Conservation (phyloP, 2,797 vertebrate species). For the Labroides dimidiatus region DNA sequence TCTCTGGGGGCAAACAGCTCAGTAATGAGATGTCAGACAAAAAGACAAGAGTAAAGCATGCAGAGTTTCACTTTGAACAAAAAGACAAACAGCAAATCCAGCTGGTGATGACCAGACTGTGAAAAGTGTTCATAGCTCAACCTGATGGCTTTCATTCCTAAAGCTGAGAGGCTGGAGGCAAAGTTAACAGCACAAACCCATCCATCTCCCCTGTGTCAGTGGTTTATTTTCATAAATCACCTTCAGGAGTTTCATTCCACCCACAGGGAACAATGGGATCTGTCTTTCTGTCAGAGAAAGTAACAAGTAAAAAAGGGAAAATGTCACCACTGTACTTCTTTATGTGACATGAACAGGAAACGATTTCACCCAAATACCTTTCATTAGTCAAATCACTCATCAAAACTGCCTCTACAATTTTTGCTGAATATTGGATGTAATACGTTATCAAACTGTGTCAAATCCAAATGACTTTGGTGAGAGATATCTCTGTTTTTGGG, state of each 20-base stretch:
- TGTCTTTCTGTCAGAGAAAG: slow-evolving; percentile 27
- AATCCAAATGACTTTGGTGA: no score
- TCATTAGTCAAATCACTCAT: slow-evolving; percentile 16
- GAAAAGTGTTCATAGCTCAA: slow-evolving; percentile 2
- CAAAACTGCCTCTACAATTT: slow-evolving; percentile 4
- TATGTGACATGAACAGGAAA: not conserved
- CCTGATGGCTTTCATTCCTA: slow-evolving; percentile 21
- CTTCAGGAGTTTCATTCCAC: slow-evolving; percentile 31
- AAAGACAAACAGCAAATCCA: not conserved
- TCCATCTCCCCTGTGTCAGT: slow-evolving; percentile 18
- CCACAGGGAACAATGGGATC: slow-evolving; percentile 37
- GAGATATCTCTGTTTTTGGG: no score
- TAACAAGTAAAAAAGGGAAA: slow-evolving; percentile 5
- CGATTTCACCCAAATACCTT: not conserved
- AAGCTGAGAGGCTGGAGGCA: slow-evolving; percentile 19
- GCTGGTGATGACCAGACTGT: slow-evolving; percentile 16
- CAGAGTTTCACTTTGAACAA: slow-evolving; percentile 10
- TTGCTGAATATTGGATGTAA: not conserved
- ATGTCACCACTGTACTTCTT: slow-evolving; percentile 10
- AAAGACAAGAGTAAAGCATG: not conserved
- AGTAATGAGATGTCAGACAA: slow-evolving; percentile 16
- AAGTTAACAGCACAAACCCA: slow-evolving; percentile 31
- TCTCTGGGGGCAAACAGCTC: slow-evolving; percentile 16
- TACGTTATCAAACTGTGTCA: not conserved
- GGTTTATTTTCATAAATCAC: slow-evolving; percentile 56